These are phyloP conservation scores for Acanthurus leucopareius DNA, from an alignment of 2,797 vertebrate genomes.

Conservation along the genomic window DNA sequence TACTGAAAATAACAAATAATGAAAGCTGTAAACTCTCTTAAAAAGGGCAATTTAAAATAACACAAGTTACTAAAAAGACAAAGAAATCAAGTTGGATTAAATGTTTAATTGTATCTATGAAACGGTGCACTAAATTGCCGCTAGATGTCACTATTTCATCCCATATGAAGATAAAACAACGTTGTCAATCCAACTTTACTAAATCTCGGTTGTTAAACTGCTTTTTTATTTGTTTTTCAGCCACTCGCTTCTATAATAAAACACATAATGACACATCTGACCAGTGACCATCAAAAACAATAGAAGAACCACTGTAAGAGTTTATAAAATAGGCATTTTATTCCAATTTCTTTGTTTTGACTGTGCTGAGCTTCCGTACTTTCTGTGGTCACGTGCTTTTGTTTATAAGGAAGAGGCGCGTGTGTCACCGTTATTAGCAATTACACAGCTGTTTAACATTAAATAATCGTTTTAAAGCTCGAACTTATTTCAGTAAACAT, in stretches of 20 bases:
- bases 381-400: conserved; percentile 65
- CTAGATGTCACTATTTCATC: background rate
- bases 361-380: conserved; percentile 48
- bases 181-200: background rate
- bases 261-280: background rate
- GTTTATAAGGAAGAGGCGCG: conserved; percentile 46
- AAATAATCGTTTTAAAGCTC: background rate
- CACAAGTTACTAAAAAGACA: no score
- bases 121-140: background rate
- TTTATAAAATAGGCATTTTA: background rate
- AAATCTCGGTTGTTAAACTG: accelerated
- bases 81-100: no score
- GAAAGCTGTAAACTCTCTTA: no score
- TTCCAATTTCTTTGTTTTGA: conserved; percentile 4
- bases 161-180: background rate
- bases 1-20: no score
- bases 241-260: accelerated
- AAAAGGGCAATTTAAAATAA: no score
- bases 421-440: accelerated
- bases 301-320: accelerated
- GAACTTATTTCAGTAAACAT: no score
- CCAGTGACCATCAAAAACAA: background rate
- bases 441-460: background rate
- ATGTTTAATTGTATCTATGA: background rate
- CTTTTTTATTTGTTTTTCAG: background rate